Evolutionary conservation across 2,888 invertebrate genomes (phyloP), one percentile per base, ranked within the genome.

Genomic region (Hedychridium roseum): DNA sequence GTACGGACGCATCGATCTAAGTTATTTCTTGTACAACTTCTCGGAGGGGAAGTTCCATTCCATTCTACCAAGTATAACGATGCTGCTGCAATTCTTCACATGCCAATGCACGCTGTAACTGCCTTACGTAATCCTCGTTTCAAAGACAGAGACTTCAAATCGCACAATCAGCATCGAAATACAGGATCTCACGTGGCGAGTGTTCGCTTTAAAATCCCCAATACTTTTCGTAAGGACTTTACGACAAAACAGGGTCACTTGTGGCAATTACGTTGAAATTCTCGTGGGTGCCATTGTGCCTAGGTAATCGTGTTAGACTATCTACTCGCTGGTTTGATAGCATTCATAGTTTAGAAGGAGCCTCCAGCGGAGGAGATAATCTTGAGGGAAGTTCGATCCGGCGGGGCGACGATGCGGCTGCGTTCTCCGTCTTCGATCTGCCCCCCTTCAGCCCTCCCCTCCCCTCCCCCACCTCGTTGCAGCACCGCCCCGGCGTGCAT

Each of bases 371-470:
- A 23, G 20, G 51, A 40, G 32, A 38, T 32, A 31, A 38, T 27
- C 18, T 18, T n/a, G 3, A 20, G 7, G 17, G 38, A 43, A 50
- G 34, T 50, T 40, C 27, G 39, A 39, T 32, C 50, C 43, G 6
- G 37, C 15, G n/a, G 23, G 23, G 34, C 39, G 36, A 35, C 30
- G 49, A 39, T 21, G 34, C 45, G 21, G 34, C 17, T 27, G 37
- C 34, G 17, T 39, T 18, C n/a, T n/a, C 39, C 9, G 34, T 34
- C 23, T 26, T 28, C n/a, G n/a, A n/a, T n/a, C n/a, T n/a, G n/a
- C n/a, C n/a, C n/a, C n/a, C n/a, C n/a, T n/a, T n/a, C n/a, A n/a
- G n/a, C n/a, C n/a, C n/a, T n/a, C n/a, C n/a, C n/a, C n/a, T n/a
- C n/a, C n/a, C n/a, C n/a, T n/a, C n/a, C n/a, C n/a, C n/a, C n/a